These are phyloP conservation scores for Phainopepla nitens DNA, from an alignment of 2,113 vertebrate species.

Conservation along the genomic window DNA sequence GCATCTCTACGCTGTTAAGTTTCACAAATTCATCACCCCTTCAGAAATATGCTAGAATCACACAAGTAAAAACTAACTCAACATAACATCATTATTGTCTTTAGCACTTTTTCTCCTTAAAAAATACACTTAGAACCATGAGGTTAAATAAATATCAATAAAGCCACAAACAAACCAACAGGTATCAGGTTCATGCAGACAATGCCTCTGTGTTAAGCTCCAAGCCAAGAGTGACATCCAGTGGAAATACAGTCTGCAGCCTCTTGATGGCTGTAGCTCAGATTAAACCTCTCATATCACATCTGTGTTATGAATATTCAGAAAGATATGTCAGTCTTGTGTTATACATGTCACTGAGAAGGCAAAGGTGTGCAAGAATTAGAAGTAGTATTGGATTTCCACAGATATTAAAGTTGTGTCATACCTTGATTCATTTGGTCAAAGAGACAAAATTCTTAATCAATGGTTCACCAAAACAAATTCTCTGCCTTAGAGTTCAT, in stretches of 20 bases:
- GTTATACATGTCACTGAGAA: background rate
- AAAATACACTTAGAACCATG: background rate
- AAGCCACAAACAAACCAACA: background rate
- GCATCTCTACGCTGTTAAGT: background rate
- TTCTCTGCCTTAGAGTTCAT: background rate
- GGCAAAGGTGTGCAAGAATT: background rate
- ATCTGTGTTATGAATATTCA: background rate
- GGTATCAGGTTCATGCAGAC: background rate
- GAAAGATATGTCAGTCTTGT: background rate
- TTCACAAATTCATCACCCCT: background rate
- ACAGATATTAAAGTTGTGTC: background rate
- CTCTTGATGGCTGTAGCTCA: background rate
- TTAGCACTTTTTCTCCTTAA: background rate
- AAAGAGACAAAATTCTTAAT: background rate
- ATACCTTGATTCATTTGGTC: background rate
- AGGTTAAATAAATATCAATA: background rate
- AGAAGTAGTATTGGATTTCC: background rate
- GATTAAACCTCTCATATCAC: background rate
- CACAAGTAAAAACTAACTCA: background rate
- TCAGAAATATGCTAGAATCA: background rate
- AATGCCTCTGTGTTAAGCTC: background rate
- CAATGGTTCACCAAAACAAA: background rate
- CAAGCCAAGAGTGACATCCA: constrained; percentile 59
- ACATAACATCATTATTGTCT: background rate
- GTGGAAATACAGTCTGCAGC: constrained; percentile 12